Conservation (phyloP, 2,797 vertebrate species). For the Rhinella marina region DNA sequence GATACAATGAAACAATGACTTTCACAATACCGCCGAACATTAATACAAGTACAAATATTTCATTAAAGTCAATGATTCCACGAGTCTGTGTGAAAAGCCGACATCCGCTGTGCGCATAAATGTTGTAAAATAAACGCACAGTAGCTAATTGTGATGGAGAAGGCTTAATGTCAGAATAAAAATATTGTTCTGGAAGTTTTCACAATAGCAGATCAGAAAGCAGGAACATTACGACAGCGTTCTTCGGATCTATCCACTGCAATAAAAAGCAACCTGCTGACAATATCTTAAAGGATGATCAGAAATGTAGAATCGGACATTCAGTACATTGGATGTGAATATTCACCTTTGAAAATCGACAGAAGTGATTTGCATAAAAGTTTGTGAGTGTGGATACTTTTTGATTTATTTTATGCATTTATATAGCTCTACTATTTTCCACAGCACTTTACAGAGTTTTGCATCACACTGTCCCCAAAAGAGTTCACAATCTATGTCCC, state of each 20-base stretch:
- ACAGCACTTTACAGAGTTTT: no score
- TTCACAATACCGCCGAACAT: not conserved
- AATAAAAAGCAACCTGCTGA: not conserved
- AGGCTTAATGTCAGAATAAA: slow-evolving; percentile 14
- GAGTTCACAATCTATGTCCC: no score
- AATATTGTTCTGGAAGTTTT: slow-evolving; percentile 15
- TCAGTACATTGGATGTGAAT: not conserved
- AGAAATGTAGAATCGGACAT: not conserved
- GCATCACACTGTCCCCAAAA: no score
- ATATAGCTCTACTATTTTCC: no score
- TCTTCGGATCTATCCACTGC: no score
- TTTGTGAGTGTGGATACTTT: no score
- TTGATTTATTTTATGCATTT: no score
- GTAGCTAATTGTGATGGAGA: slow-evolving; percentile 7
- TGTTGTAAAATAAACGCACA: not conserved
- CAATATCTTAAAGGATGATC: not conserved
- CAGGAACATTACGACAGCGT: not conserved
- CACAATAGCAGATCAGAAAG: slow-evolving; percentile 11
- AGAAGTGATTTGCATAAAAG: not conserved
- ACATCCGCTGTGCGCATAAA: not conserved
- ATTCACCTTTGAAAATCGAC: not conserved
- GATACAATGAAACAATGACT: not conserved
- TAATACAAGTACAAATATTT: slow-evolving; percentile 15
- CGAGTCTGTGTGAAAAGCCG: not conserved
- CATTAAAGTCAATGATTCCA: slow-evolving; percentile 24